phyloP scores from a whole-genome alignment of 2,888 invertebrate genomes.

The Colostygia pectinataria region DNA sequence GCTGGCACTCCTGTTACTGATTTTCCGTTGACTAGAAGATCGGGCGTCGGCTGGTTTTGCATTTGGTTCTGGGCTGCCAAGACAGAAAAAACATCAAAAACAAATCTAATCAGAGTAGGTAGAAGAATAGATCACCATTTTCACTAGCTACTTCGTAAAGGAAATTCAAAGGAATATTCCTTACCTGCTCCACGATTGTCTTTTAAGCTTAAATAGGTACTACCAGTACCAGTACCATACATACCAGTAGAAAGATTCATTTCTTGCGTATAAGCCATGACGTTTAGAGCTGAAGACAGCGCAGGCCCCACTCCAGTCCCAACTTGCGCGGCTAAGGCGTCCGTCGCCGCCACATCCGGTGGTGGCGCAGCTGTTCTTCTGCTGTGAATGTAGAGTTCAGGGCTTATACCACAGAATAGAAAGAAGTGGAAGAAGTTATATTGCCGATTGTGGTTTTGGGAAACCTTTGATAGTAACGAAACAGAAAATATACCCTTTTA shows the following conservation, averaged over 20 bases:
- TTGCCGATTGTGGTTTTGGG: no score
- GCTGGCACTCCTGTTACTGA: conserved; percentile 33
- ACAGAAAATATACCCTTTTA: no score
- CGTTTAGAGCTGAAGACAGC: conserved; percentile 90
- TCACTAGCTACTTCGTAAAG: no score
- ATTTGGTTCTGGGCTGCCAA: conserved; percentile 9
- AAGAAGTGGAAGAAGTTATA: neutral
- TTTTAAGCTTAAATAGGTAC: no score
- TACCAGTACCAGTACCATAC: no score
- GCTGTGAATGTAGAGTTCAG: conserved; percentile 5
- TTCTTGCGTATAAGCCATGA: conserved; percentile 91
- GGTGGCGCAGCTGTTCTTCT: conserved; percentile 59
- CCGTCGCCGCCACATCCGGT: conserved; percentile 60
- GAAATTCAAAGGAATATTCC: no score
- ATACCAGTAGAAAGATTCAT: conserved; percentile 76
- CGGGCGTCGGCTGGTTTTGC: conserved; percentile 62
- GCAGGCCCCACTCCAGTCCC: conserved; percentile 80
- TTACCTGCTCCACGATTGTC: no score
- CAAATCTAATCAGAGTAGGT: no score
- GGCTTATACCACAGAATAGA: neutral
- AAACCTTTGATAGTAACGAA: no score
- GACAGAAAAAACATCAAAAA: neutral
- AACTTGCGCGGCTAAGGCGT: conserved; percentile 59
- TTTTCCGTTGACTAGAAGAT: conserved; percentile 66
- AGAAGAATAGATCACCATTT: neutral